Conservation (phyloP, 2,113 vertebrate species). For the Phalacrocorax aristotelis region DNA sequence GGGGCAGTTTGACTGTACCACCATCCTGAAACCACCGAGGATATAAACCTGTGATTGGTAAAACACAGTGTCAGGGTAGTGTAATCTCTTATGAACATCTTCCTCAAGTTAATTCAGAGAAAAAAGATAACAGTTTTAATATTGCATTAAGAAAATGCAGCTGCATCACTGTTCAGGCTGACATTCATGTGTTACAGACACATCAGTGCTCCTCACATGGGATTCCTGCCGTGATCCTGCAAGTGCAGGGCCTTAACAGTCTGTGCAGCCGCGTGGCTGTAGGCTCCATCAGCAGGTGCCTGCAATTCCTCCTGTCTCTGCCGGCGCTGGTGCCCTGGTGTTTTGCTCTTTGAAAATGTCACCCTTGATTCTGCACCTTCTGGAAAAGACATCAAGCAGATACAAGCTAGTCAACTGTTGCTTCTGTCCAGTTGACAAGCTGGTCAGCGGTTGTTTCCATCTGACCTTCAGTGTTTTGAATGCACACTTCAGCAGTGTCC, state of each 20-base stretch:
- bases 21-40: no score
- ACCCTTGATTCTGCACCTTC: no score
- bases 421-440: background rate
- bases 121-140: background rate
- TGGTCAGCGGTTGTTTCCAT: background rate
- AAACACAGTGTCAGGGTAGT: background rate
- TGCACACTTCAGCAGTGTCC: rapidly evolving
- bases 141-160: background rate
- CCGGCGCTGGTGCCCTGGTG: background rate
- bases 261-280: background rate
- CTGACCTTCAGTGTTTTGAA: background rate
- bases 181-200: rapidly evolving
- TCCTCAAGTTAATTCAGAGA: background rate
- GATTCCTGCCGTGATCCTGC: rapidly evolving
- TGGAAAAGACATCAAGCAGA: background rate
- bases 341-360: background rate
- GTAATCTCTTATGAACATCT: background rate
- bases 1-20: no score
- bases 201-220: rapidly evolving
- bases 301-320: background rate
- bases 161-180: background rate
- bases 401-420: rapidly evolving
- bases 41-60: background rate
- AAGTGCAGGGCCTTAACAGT: no score
- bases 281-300: background rate